Percentiles rank a stretch among this genome's conserved stretches.
These are phyloP conservation scores for Carettochelys insculpta DNA, from an alignment of 2,113 vertebrate species.

Conservation along the genomic window DNA sequence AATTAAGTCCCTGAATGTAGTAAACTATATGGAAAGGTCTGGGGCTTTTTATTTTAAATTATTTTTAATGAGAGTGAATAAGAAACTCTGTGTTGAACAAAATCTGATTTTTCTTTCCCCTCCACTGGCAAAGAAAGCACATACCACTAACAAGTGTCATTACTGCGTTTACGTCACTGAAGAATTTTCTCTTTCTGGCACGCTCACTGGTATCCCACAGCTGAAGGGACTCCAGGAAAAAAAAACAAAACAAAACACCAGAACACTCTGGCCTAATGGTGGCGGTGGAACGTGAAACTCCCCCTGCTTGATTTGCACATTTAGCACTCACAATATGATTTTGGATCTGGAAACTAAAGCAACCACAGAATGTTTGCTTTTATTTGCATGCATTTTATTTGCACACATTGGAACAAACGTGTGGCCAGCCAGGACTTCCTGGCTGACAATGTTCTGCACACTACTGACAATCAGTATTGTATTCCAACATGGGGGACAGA, in stretches of 20 bases:
- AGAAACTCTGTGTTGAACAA: conserved; percentile 3
- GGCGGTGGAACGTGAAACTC: background rate
- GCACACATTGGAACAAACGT: background rate
- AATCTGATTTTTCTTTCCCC: conserved; percentile 9
- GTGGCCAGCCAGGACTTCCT: background rate
- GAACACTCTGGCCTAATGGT: conserved; percentile 19
- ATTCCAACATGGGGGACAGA: background rate
- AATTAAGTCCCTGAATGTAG: conserved; percentile 54
- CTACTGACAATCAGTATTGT: background rate
- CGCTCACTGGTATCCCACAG: conserved; percentile 32
- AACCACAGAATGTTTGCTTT: background rate
- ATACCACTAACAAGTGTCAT: conserved; percentile 46
- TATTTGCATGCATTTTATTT: background rate
- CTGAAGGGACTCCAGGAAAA: conserved; percentile 62
- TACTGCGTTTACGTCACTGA: conserved; percentile 61
- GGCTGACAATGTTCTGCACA: background rate
- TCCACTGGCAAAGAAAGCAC: conserved; percentile 66
- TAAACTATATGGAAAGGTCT: conserved; percentile 2
- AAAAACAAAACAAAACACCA: too few species aligned
- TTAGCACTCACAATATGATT: background rate
- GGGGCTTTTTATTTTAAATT: background rate
- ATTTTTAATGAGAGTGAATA: background rate
- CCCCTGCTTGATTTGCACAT: background rate
- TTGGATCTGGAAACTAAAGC: background rate
- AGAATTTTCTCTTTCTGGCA: conserved; percentile 70